Conservation (phyloP, 2,113 vertebrate genomes). For the Syngnathus floridae region DNA sequence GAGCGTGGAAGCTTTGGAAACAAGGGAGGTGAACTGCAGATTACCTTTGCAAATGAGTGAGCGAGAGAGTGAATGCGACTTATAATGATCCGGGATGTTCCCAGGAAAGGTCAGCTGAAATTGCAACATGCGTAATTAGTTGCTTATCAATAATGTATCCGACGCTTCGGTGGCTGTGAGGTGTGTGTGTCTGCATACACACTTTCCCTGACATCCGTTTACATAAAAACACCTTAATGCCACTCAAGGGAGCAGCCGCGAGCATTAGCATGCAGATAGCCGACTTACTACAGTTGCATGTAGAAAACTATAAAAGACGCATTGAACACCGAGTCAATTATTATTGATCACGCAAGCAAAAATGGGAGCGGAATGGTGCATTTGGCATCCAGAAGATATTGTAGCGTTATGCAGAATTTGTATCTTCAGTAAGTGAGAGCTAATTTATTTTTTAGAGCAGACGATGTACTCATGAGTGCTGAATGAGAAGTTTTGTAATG, state of each 20-base stretch:
- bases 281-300: background rate
- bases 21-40: conserved; percentile 5
- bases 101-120: conserved; percentile 15
- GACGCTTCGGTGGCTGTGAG: background rate
- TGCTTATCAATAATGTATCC: conserved; percentile 19
- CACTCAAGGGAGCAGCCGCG: background rate
- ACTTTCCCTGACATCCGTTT: background rate
- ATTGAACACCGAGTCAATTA: conserved; percentile 2
- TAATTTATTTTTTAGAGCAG: background rate
- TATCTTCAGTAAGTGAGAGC: background rate
- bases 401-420: background rate
- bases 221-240: conserved; percentile 1
- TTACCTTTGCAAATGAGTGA: conserved; percentile 12
- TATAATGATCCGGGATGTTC: conserved; percentile 14
- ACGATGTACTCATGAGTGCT: background rate
- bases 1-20: background rate
- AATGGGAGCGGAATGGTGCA: background rate
- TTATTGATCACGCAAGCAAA: background rate
- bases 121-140: conserved; percentile 18
- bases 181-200: background rate
- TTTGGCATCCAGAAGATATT: background rate
- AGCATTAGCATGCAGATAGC: background rate
- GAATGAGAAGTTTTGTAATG: background rate
- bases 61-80: conserved; percentile 4
- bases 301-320: background rate